These are phyloP conservation scores for Melanargia galathea DNA, from an alignment of 2,888 invertebrate species.

Conservation along the genomic window DNA sequence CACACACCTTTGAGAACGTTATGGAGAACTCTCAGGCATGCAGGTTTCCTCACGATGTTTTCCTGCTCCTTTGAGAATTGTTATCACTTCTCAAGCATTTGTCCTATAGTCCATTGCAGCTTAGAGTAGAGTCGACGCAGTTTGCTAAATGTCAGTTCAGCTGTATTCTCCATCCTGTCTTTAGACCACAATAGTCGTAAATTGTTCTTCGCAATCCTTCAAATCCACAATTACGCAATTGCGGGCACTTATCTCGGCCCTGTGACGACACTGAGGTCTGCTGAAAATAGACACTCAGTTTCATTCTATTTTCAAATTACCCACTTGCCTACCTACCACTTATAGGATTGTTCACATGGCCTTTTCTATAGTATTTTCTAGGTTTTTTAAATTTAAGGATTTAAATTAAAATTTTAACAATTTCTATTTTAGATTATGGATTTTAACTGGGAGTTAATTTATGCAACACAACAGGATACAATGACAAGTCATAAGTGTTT, in stretches of 20 bases:
- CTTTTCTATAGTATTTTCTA: neutral
- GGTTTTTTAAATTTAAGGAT: too few relatives aligned
- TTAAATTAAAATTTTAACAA: too few relatives aligned
- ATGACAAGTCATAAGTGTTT: neutral
- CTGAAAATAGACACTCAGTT: conserved; percentile 55
- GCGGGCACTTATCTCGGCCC: conserved; percentile 66
- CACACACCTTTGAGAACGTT: too few relatives aligned
- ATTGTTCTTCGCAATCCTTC: conserved; percentile 59
- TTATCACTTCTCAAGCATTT: too few relatives aligned
- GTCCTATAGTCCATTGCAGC: too few relatives aligned
- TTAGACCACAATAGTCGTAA: conserved; percentile 47
- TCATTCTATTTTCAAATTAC: conserved; percentile 31
- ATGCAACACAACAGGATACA: neutral
- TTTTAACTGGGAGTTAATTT: neutral
- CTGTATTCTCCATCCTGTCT: conserved; percentile 30
- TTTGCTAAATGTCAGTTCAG: neutral
- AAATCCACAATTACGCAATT: conserved; percentile 77
- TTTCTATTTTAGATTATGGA: too few relatives aligned
- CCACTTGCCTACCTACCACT: neutral
- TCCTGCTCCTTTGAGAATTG: too few relatives aligned
- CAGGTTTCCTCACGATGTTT: too few relatives aligned
- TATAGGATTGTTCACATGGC: neutral
- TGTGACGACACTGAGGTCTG: conserved; percentile 61
- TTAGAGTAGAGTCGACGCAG: neutral
- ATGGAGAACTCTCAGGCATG: too few relatives aligned